A percentile compares a stretch with the other conserved stretches of the same genome.
phyloP scores from a whole-genome alignment of 2,797 vertebrate species.

The Synaphobranchus kaupii region DNA sequence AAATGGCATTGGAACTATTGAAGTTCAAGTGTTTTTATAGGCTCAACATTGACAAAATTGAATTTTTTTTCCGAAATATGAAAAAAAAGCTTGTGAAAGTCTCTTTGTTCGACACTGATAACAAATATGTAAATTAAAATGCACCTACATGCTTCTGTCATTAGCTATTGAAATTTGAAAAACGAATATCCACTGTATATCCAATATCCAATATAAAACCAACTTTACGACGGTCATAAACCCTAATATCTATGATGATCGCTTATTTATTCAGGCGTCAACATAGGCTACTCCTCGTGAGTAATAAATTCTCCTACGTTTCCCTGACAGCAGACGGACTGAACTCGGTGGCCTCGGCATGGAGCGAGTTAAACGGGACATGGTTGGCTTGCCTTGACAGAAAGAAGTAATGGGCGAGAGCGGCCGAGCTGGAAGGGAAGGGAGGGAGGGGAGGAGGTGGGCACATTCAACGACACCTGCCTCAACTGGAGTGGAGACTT shows the following conservation, averaged over 20 bases:
- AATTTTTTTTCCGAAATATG: too few relatives aligned
- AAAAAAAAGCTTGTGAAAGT: too few relatives aligned
- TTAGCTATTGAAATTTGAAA: too few relatives aligned
- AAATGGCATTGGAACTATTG: too few relatives aligned
- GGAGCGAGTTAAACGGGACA: conserved; percentile 31
- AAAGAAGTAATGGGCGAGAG: conserved; percentile 8
- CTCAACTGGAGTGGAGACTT: conserved; percentile 15
- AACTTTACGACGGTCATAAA: too few relatives aligned
- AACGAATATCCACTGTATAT: too few relatives aligned
- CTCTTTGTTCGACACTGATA: too few relatives aligned
- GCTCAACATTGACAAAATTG: too few relatives aligned
- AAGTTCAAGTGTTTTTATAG: too few relatives aligned
- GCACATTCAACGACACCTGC: conserved; percentile 32
- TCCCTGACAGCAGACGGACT: background rate
- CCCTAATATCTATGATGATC: background rate
- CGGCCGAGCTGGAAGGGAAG: background rate
- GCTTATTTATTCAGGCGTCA: background rate
- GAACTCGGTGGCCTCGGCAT: conserved; percentile 25
- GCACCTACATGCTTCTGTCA: too few relatives aligned
- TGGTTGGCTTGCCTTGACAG: conserved; percentile 31
- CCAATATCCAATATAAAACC: too few relatives aligned
- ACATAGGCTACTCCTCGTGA: background rate
- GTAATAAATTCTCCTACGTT: background rate
- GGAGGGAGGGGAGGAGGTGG: background rate
- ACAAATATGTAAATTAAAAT: too few relatives aligned